A percentile compares a stretch with the other conserved stretches of the same genome.
Evolutionary conservation across 2,113 vertebrate genomes (phyloP).

Genomic region (Syngnathus scovelli): DNA sequence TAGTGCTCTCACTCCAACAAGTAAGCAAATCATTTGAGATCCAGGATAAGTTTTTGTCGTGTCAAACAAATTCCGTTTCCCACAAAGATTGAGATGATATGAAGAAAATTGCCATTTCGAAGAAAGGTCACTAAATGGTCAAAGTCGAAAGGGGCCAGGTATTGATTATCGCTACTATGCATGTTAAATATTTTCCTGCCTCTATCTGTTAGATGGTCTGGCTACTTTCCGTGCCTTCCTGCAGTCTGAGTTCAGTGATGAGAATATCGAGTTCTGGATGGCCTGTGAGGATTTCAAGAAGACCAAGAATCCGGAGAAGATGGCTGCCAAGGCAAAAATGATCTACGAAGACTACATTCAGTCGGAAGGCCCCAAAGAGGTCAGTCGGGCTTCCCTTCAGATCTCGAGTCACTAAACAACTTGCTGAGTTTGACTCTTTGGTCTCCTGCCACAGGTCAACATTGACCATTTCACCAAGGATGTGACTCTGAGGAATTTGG

Average conservation of each 20-base stretch:
- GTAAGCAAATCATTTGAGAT: too few species aligned
- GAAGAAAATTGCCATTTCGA: neutral
- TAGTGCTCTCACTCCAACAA: too few species aligned
- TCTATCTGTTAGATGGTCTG: conserved; percentile 75
- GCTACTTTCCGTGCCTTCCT: conserved; percentile 85
- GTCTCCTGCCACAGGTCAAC: conserved; percentile 78
- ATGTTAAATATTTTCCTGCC: neutral
- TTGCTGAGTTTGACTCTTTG: neutral
- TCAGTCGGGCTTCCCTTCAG: conserved; percentile 69
- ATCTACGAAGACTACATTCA: conserved; percentile 96
- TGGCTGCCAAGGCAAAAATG: conserved; percentile 83
- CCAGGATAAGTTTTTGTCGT: too few species aligned
- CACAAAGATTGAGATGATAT: too few species aligned
- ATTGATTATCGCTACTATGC: too few species aligned
- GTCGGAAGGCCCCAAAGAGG: conserved; percentile 89
- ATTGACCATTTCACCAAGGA: conserved; percentile 94
- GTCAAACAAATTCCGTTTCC: too few species aligned
- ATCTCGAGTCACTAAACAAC: neutral
- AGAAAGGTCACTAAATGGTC: neutral
- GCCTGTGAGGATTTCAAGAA: conserved; percentile 94
- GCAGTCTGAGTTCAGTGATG: conserved; percentile 94
- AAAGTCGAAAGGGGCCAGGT: neutral
- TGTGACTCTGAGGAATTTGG: conserved; percentile 87
- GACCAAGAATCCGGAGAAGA: conserved; percentile 78
- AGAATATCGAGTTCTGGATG: conserved; percentile 92